A percentile compares a stretch with the other conserved stretches of the same genome.
These are phyloP conservation scores for Arrhopalites spinosus DNA, from an alignment of 2,888 invertebrate genomes.

Conservation along the genomic window DNA sequence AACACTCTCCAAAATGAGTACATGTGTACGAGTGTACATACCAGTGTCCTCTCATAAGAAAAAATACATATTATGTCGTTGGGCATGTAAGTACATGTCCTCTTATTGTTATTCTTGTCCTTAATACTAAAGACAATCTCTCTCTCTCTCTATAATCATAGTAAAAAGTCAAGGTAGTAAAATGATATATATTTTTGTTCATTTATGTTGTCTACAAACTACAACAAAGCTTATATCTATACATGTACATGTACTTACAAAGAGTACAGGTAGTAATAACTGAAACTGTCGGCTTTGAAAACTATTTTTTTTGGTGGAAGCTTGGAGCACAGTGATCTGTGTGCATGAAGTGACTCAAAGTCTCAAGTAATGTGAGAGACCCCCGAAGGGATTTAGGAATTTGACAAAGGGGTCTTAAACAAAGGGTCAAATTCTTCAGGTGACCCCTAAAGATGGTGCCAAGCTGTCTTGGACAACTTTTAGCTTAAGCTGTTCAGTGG, in stretches of 20 bases:
- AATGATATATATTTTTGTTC: neutral
- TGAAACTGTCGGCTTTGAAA: slow-evolving; percentile 19
- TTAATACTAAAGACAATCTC: too few species aligned
- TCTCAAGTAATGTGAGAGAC: slow-evolving; percentile 31
- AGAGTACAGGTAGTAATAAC: too few species aligned
- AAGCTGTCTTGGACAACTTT: slow-evolving; percentile 54
- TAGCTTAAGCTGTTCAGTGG: slow-evolving; percentile 35
- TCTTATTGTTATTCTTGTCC: neutral
- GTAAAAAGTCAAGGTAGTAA: neutral
- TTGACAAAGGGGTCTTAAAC: slow-evolving; percentile 56
- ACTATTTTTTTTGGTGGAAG: too few species aligned
- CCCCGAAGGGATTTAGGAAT: slow-evolving; percentile 42
- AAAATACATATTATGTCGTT: too few species aligned
- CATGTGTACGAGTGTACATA: neutral
- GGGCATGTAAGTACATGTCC: too few species aligned
- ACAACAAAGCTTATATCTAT: neutral
- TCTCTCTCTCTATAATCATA: neutral
- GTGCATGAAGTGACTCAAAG: slow-evolving; percentile 29
- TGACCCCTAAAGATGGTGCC: slow-evolving; percentile 55
- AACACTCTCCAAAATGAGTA: neutral
- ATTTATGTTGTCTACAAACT: neutral
- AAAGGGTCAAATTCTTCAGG: slow-evolving; percentile 56
- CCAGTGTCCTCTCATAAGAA: neutral
- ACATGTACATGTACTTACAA: neutral
- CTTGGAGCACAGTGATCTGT: slow-evolving; percentile 25